Percentiles rank a stretch among this genome's conserved stretches.
Evolutionary conservation across 2,113 vertebrate genomes (phyloP).

Genomic region (Periophthalmus modestus): DNA sequence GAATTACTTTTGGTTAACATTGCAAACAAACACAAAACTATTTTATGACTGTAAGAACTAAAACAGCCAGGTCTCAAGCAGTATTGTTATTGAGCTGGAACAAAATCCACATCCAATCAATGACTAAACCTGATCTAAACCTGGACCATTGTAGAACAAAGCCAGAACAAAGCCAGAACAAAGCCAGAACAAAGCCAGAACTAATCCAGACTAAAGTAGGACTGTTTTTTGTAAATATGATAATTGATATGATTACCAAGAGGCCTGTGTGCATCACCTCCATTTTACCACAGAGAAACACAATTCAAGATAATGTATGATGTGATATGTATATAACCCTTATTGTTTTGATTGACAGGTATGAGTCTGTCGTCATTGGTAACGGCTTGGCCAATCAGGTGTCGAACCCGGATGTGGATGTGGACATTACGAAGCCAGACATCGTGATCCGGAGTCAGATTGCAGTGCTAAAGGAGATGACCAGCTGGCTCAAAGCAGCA

Average conservation of each 20-base stretch:
- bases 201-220: neutral
- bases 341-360: constrained; percentile 72
- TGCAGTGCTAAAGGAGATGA: constrained; percentile 89
- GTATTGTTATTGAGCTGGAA: neutral
- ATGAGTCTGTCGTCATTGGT: constrained; percentile 88
- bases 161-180: no score
- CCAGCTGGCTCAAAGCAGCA: constrained; percentile 89
- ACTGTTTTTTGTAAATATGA: no score
- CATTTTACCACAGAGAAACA: no score
- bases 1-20: neutral
- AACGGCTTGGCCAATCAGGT: constrained; percentile 93
- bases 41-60: neutral
- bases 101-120: neutral
- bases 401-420: constrained; percentile 93
- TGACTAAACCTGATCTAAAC: neutral
- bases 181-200: neutral
- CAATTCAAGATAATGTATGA: no score
- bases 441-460: constrained; percentile 90
- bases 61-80: no score
- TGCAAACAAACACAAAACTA: neutral
- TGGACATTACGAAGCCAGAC: constrained; percentile 91
- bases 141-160: no score
- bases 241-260: no score
- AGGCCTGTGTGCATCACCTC: no score
- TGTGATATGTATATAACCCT: neutral